Percentiles rank a stretch among this genome's conserved stretches.
Evolutionary conservation across 2,797 vertebrate genomes (phyloP).

Genomic region (Heliangelus exortis): DNA sequence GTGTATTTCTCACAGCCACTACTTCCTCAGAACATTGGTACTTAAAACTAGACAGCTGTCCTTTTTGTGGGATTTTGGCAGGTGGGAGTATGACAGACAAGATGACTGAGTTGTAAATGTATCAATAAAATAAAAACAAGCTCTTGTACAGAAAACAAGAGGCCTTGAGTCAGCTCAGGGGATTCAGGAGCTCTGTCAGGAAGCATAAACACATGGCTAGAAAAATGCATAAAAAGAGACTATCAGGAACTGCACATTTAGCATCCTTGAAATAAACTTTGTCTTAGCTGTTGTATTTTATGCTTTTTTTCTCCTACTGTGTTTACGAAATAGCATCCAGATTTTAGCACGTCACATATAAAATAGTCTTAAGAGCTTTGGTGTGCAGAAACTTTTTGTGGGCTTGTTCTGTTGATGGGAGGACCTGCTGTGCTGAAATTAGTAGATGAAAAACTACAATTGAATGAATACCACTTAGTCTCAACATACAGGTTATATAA

Average conservation of each 20-base stretch:
- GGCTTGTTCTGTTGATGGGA: background rate
- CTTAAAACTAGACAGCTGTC: background rate
- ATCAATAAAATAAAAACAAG: background rate
- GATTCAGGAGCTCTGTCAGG: background rate
- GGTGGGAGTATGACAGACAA: background rate
- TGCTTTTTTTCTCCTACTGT: background rate
- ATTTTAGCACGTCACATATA: background rate
- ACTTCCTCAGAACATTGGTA: background rate
- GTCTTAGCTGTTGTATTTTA: background rate
- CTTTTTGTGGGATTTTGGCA: background rate
- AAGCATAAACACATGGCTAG: background rate
- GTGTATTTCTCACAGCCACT: background rate
- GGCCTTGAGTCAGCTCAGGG: background rate
- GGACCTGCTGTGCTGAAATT: background rate
- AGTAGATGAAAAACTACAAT: background rate
- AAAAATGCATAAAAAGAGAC: accelerated
- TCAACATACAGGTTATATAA: background rate
- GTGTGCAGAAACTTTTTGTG: background rate
- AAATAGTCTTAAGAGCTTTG: background rate
- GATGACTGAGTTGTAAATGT: background rate
- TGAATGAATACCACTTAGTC: background rate
- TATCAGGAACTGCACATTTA: background rate
- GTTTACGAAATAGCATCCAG: background rate
- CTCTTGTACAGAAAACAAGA: background rate
- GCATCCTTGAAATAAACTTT: background rate